These are phyloP conservation scores for Ptychoptera contaminata DNA, from an alignment of 2,888 invertebrate species.

Conservation along the genomic window DNA sequence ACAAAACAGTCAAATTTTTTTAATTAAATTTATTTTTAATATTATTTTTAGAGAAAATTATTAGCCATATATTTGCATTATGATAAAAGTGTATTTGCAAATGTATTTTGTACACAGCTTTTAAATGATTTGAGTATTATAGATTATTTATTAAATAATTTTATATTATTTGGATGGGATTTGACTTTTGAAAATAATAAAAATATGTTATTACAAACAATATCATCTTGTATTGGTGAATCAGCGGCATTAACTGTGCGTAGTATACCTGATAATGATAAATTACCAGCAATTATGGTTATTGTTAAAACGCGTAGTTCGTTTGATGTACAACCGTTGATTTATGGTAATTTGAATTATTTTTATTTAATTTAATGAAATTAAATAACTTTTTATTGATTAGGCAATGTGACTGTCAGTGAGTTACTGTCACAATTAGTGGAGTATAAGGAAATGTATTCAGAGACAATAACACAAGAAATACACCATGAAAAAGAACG, in stretches of 20 bases:
- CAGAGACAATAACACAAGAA: slow-evolving; percentile 60
- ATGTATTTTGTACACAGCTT: slow-evolving; percentile 93
- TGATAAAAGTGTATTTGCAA: slow-evolving; percentile 84
- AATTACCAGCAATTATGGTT: slow-evolving; percentile 74
- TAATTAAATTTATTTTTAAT: slow-evolving; percentile 2
- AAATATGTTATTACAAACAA: slow-evolving; percentile 59
- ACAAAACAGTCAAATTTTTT: not conserved
- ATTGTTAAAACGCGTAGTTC: slow-evolving; percentile 77
- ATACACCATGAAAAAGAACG: slow-evolving; percentile 74
- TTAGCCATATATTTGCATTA: slow-evolving; percentile 93
- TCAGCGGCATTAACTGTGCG: slow-evolving; percentile 72
- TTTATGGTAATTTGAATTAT: slow-evolving; percentile 48
- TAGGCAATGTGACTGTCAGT: slow-evolving; percentile 69
- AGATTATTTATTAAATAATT: slow-evolving; percentile 77
- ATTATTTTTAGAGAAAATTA: slow-evolving; percentile 60
- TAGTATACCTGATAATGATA: slow-evolving; percentile 63
- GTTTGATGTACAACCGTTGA: slow-evolving; percentile 80
- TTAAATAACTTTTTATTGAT: not conserved
- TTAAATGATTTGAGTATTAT: slow-evolving; percentile 84
- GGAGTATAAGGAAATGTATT: slow-evolving; percentile 73
- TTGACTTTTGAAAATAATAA: slow-evolving; percentile 78
- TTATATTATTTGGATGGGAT: slow-evolving; percentile 95
- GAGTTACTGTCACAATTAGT: slow-evolving; percentile 76
- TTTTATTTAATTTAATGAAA: not conserved
- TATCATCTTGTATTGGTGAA: slow-evolving; percentile 61